Base-by-base conservation (phyloP, 2,797 vertebrate genomes). In the Crax fasciolata region DNA sequence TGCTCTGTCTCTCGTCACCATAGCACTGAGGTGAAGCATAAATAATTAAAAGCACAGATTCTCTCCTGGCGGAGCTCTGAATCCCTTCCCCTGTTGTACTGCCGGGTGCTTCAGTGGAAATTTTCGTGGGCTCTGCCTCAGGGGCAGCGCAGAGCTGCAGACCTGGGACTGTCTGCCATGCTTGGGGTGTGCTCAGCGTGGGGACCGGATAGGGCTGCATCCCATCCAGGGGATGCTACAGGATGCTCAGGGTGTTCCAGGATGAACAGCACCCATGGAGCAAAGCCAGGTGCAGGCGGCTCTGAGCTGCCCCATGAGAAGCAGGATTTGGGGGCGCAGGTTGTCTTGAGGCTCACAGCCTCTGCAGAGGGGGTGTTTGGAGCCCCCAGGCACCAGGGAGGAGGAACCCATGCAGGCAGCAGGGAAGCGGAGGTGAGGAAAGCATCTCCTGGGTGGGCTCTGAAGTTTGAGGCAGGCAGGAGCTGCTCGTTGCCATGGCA, bases 41-140 rank as follows among this genome's bases (percentile, higher is more conserved):
- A 92, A 87, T 72, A 78, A 91, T 87, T 51, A 63, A 87, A 90
- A 91, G 35, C 62, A 84, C 84, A 68, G 70, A 51, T 91, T 71
- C 78, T 66, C 49, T 78, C 52, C 48, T 41, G 82, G 79, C 82
- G 82, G 65, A 51, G 43, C 66, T 46, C 77, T 1, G 11, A 55
- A 28, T 13, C 66, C 78, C 58, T 91, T 84, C 27, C 87, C 73
- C 66, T 58, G 46, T 27, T 41, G 92, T 71, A 74, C 63, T 74
- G 13, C 62, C 79, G 89, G 55, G 73, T 73, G 46, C 91, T 66
- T 11, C 4, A 73, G 52, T 71, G 92, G 92, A 81, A 90, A 86
- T 90, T 62, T 88, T 88, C 84, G 38, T 0, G 0, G 80, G 43
- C 24, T 92, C 48, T 73, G 89, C 93, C 73, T 85, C 4, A 18